Percentiles rank a stretch among this genome's conserved stretches.
These are phyloP conservation scores for Drosophila vallismaia DNA, from an alignment of 2,888 invertebrate genomes.

Conservation along the genomic window DNA sequence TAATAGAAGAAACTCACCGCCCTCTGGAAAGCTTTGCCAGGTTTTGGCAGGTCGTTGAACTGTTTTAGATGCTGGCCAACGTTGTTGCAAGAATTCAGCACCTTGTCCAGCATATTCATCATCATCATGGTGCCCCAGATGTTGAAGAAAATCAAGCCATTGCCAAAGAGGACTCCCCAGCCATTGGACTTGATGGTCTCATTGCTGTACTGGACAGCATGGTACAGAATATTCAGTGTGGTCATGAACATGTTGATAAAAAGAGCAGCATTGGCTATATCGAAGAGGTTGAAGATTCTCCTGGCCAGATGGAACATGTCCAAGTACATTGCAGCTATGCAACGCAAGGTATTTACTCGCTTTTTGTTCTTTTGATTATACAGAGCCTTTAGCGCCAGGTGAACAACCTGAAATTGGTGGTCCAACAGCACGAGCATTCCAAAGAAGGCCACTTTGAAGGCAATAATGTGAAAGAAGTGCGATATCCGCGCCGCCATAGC, in stretches of 20 bases:
- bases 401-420: constrained; percentile 59
- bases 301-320: constrained; percentile 43
- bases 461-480: constrained; percentile 24
- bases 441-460: constrained; percentile 31
- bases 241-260: constrained; percentile 49
- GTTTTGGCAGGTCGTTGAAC: constrained; percentile 43
- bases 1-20: constrained; percentile 43
- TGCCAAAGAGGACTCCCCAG: constrained; percentile 30
- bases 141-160: constrained; percentile 27
- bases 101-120: constrained; percentile 52
- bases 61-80: constrained; percentile 40
- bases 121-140: constrained; percentile 30
- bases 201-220: constrained; percentile 56
- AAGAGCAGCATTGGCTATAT: constrained; percentile 35
- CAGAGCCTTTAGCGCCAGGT: constrained; percentile 44
- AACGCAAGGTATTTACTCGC: constrained; percentile 9
- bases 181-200: constrained; percentile 22
- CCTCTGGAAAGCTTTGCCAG: constrained; percentile 26
- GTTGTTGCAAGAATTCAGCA: constrained; percentile 54
- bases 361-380: neutral
- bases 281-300: constrained; percentile 39
- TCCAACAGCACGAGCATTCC: constrained; percentile 49
- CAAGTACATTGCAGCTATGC: constrained; percentile 47
- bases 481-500: neutral
- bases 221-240: constrained; percentile 59